These are phyloP conservation scores for Atrichornis clamosus DNA, from an alignment of 2,113 vertebrate genomes.

Conservation along the genomic window DNA sequence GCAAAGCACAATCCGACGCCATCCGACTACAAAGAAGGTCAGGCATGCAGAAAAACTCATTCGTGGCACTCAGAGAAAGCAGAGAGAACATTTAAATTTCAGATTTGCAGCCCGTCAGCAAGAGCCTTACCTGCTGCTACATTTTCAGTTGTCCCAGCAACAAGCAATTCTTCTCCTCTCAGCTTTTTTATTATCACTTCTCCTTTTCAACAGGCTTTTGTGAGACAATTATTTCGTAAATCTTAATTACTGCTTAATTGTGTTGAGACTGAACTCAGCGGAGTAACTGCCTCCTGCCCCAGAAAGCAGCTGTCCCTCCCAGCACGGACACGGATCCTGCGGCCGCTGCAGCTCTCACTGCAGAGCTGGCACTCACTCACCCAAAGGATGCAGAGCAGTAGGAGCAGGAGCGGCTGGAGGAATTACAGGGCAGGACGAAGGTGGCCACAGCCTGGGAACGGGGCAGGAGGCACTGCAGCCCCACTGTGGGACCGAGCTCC, in stretches of 20 bases:
- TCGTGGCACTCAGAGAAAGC: background rate
- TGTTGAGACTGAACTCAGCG: background rate
- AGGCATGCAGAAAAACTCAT: conserved; percentile 48
- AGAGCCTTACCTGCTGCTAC: conserved; percentile 35
- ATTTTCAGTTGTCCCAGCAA: background rate
- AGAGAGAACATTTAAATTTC: conserved; percentile 20
- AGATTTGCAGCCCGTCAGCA: conserved; percentile 14
- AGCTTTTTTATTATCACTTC: background rate
- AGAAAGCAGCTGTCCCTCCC: background rate
- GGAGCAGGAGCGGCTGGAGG: background rate
- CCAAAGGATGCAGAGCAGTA: background rate
- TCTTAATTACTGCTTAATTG: background rate
- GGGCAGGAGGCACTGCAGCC: background rate
- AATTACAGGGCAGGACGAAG: background rate
- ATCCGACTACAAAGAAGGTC: conserved; percentile 54
- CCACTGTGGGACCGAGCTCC: background rate
- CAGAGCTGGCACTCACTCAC: background rate
- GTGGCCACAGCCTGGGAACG: background rate
- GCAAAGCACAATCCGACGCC: conserved; percentile 8
- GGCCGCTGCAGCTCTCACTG: background rate
- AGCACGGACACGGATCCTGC: rapidly evolving
- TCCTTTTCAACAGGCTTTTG: background rate
- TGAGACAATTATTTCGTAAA: background rate
- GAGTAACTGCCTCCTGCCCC: background rate
- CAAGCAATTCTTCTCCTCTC: background rate